These are phyloP conservation scores for Hippocampus barbouri DNA, from an alignment of 2,113 vertebrate species.

Conservation along the genomic window DNA sequence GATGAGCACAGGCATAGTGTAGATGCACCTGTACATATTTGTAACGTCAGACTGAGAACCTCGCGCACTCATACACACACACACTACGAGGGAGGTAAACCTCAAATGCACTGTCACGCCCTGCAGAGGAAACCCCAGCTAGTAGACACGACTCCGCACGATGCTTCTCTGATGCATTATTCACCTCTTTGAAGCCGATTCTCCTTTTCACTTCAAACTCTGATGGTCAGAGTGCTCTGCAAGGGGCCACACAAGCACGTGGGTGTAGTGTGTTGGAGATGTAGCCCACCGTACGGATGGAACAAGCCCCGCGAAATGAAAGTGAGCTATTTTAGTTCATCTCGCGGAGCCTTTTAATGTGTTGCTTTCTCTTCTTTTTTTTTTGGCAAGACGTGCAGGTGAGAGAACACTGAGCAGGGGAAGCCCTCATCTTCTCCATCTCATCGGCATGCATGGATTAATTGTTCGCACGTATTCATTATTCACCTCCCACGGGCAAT, in stretches of 20 bases:
- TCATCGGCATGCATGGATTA: conserved; percentile 65
- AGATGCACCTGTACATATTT: not conserved
- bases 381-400: conserved; percentile 22
- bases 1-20: conserved; percentile 10
- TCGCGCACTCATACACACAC: not conserved
- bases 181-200: conserved; percentile 46
- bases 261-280: not conserved
- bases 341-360: not conserved
- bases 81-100: conserved; percentile 17
- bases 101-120: conserved; percentile 13
- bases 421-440: conserved; percentile 35
- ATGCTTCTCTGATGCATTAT: conserved; percentile 54
- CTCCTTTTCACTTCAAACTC: conserved; percentile 42
- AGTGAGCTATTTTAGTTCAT: conserved; percentile 11
- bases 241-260: conserved; percentile 2
- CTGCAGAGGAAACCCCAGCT: conserved; percentile 44
- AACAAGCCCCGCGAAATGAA: not conserved
- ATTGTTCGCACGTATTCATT: conserved; percentile 66
- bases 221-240: conserved; percentile 5
- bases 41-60: not conserved
- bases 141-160: conserved; percentile 37
- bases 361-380: not conserved
- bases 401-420: conserved; percentile 44
- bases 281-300: too few relatives aligned
- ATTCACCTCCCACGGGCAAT: conserved; percentile 59